Percentiles rank a stretch among this genome's conserved stretches.
Conservation (phyloP, 1,140 invertebrate genomes). For the Rhagoletis pomonella region DNA sequence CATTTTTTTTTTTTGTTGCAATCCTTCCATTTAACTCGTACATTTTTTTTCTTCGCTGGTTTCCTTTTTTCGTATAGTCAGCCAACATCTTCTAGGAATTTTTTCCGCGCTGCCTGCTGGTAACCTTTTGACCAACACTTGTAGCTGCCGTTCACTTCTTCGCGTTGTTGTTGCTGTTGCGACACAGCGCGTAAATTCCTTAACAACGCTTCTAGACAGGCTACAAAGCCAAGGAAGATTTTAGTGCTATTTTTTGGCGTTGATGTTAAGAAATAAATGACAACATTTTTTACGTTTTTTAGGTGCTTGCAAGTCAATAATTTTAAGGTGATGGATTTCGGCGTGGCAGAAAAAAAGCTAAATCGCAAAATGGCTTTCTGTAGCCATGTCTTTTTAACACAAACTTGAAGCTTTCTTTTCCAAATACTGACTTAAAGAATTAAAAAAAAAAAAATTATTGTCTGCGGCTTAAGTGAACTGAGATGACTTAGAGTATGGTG, state of each 20-base stretch:
- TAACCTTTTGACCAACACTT: conserved; percentile 49
- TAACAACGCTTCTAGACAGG: not conserved
- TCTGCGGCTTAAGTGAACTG: too few relatives aligned
- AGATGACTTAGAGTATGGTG: too few relatives aligned
- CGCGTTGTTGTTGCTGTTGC: not conserved
- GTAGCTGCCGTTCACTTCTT: conserved; percentile 41
- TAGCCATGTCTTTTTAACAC: too few relatives aligned
- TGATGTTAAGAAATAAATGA: not conserved
- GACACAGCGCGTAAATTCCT: conserved; percentile 22
- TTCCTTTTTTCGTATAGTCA: not conserved
- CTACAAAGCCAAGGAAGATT: too few relatives aligned
- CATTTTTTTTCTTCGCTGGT: not conserved
- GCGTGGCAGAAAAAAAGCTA: too few relatives aligned
- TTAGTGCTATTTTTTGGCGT: not conserved
- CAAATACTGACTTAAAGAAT: too few relatives aligned
- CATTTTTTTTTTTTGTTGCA: conserved; percentile 5
- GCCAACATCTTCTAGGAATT: conserved; percentile 38
- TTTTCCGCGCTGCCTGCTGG: conserved; percentile 15
- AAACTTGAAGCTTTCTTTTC: too few relatives aligned
- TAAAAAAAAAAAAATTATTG: too few relatives aligned
- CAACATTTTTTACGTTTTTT: too few relatives aligned
- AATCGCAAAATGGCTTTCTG: too few relatives aligned
- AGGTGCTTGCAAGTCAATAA: too few relatives aligned
- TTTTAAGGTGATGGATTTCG: too few relatives aligned
- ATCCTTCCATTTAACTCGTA: not conserved